These are phyloP conservation scores for Hemithea aestivaria DNA, from an alignment of 2,888 invertebrate genomes.

Conservation along the genomic window DNA sequence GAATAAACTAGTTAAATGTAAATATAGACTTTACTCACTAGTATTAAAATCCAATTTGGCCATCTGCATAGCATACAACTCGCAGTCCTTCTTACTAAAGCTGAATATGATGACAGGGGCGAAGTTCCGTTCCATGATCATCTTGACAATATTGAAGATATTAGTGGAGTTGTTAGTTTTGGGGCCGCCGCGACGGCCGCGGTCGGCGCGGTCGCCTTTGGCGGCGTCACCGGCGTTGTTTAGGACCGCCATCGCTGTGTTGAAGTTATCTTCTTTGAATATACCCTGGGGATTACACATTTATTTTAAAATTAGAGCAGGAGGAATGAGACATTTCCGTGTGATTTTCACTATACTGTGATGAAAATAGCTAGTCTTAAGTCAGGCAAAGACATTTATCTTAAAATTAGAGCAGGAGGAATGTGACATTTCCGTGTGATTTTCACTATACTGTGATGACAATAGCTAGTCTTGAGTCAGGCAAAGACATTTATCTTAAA, in stretches of 20 bases:
- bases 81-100: constrained; percentile 99
- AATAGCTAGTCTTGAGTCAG: too few relatives aligned
- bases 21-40: constrained; percentile 62
- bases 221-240: constrained; percentile 89
- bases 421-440: constrained; percentile 26
- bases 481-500: neutral
- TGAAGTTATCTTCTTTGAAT: constrained; percentile 98
- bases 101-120: constrained; percentile 99
- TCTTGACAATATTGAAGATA: constrained; percentile 98
- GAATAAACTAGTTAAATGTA: neutral
- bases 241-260: constrained; percentile 96
- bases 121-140: constrained; percentile 99
- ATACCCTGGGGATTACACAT: constrained; percentile 82
- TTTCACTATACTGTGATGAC: too few relatives aligned
- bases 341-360: too few relatives aligned
- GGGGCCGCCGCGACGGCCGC: constrained; percentile 87
- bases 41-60: constrained; percentile 98
- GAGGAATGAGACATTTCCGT: constrained; percentile 23
- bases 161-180: constrained; percentile 85
- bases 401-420: neutral
- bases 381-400: too few relatives aligned
- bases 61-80: constrained; percentile 97
- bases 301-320: neutral
- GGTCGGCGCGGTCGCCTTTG: constrained; percentile 83
- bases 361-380: too few relatives aligned